A percentile compares a stretch with the other conserved stretches of the same genome.
Evolutionary conservation across 2,888 invertebrate species (phyloP).

Genomic region (Pristionchus arcanus): DNA sequence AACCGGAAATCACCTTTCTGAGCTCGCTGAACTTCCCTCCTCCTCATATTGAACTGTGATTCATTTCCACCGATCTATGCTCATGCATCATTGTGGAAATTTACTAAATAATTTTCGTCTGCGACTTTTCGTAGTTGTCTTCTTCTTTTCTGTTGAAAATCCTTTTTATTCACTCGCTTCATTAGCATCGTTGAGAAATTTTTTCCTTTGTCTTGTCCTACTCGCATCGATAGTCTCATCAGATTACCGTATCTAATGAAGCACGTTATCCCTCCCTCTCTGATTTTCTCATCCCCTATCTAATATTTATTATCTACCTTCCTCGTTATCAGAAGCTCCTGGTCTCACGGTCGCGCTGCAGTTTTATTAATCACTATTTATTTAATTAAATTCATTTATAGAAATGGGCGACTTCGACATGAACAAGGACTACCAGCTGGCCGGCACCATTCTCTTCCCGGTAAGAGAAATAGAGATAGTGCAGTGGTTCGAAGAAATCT

Average conservation of each 20-base stretch:
- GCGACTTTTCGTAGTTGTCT: neutral
- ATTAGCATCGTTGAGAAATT: no score
- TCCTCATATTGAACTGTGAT: neutral
- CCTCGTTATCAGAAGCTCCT: neutral
- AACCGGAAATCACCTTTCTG: neutral
- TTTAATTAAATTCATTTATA: neutral
- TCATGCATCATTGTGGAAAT: neutral
- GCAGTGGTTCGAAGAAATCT: no score
- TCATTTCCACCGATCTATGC: neutral
- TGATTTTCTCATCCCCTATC: neutral
- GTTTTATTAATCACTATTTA: neutral
- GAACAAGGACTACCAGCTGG: conserved; percentile 19
- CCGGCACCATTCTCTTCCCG: neutral
- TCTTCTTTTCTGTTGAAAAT: no score
- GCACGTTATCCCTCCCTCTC: neutral
- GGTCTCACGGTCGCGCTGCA: neutral
- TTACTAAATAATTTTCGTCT: neutral
- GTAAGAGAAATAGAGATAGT: neutral
- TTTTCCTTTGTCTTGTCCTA: neutral
- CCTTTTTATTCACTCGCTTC: no score
- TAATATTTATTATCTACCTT: neutral
- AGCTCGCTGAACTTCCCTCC: neutral
- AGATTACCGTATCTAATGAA: neutral
- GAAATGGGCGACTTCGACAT: conserved; percentile 32
- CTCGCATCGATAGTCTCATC: neutral